phyloP scores from a whole-genome alignment of 2,113 vertebrate species.

The Candoia aspera region DNA sequence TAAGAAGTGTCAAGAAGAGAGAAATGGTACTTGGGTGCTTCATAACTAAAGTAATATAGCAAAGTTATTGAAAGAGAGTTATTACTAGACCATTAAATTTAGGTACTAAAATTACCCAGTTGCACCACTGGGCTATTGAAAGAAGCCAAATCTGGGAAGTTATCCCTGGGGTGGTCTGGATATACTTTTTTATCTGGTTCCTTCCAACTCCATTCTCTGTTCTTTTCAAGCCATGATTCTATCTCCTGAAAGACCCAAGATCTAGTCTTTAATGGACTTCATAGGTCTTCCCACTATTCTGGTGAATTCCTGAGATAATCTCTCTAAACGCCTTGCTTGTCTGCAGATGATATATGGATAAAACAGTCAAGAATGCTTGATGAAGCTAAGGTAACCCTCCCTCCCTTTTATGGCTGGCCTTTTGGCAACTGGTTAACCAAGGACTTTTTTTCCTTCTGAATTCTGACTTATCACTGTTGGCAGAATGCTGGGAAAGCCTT shows the following conservation, averaged over 20 bases:
- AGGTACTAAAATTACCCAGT: background rate
- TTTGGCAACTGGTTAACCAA: background rate
- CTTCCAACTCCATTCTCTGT: too few relatives aligned
- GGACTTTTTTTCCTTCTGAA: background rate
- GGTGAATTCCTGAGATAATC: background rate
- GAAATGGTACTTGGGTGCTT: background rate
- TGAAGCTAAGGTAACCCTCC: background rate
- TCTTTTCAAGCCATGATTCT: too few relatives aligned
- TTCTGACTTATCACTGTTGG: background rate
- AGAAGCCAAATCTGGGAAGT: background rate
- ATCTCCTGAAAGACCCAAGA: slow-evolving; percentile 44
- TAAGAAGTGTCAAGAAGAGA: background rate
- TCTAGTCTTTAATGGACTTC: slow-evolving; percentile 37
- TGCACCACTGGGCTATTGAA: background rate
- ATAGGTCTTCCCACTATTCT: background rate
- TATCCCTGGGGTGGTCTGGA: background rate
- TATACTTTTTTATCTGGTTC: background rate
- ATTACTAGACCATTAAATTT: background rate
- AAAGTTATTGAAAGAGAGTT: background rate
- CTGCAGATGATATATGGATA: background rate
- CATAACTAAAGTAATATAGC: background rate
- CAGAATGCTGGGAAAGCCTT: too few relatives aligned
- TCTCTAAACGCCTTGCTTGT: background rate
- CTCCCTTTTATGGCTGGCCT: background rate
- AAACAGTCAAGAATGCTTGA: background rate